phyloP scores from a whole-genome alignment of 35 echinoderm and acorn worm genomes.

The Apostichopus parvimensis region DNA sequence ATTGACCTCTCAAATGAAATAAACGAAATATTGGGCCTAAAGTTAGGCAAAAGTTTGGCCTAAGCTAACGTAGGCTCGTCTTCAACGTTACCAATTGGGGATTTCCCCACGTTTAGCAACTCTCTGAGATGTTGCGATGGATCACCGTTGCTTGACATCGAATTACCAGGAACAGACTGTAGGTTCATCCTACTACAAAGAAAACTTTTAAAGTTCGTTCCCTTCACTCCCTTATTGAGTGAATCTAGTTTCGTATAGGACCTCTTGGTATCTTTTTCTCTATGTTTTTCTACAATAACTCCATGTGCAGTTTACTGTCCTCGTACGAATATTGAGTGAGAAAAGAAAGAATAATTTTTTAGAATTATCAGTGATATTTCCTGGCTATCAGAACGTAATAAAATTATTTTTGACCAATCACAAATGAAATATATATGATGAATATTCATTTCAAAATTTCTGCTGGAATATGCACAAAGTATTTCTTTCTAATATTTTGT shows the following conservation, averaged over 20 bases:
- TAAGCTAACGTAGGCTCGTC: neutral
- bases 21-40: neutral
- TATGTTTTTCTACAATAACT: neutral
- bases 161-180: slow-evolving; percentile 31
- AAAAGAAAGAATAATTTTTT: neutral
- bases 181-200: slow-evolving; percentile 45
- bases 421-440: neutral
- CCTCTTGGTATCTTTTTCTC: neutral
- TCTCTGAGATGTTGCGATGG: slow-evolving; percentile 91
- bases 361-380: neutral
- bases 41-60: neutral
- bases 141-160: slow-evolving; percentile 63
- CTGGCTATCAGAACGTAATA: neutral
- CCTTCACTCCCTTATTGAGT: neutral
- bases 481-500: no score
- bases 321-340: neutral
- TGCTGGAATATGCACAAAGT: no score
- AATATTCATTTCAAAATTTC: neutral
- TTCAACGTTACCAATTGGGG: slow-evolving; percentile 43
- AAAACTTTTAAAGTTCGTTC: neutral
- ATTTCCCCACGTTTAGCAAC: slow-evolving; percentile 93
- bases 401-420: neutral
- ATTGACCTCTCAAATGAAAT: neutral
- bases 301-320: neutral
- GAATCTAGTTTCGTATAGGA: neutral